These are phyloP conservation scores for Anagyrus pseudococci DNA, from an alignment of 2,888 invertebrate genomes.

Conservation along the genomic window DNA sequence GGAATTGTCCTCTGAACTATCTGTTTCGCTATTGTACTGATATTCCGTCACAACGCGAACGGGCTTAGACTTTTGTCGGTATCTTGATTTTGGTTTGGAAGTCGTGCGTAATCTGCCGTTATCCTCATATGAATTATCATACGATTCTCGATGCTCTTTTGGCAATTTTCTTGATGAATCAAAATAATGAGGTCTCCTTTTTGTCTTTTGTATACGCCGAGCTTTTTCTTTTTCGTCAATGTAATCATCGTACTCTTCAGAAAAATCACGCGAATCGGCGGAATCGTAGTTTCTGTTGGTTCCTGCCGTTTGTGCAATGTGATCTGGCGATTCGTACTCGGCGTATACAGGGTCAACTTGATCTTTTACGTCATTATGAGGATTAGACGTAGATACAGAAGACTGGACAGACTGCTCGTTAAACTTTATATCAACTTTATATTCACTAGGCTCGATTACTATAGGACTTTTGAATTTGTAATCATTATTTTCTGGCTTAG, in stretches of 20 bases:
- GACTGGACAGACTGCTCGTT: conserved; percentile 32
- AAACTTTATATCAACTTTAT: conserved; percentile 45
- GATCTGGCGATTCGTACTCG: conserved; percentile 9
- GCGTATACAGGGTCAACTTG: neutral
- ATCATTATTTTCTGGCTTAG: neutral
- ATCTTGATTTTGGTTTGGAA: conserved; percentile 43
- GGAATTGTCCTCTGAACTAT: conserved; percentile 34
- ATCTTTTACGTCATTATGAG: neutral
- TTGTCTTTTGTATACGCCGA: conserved; percentile 48
- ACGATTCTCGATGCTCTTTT: conserved; percentile 52
- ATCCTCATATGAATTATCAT: conserved; percentile 35
- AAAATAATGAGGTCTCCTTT: conserved; percentile 47
- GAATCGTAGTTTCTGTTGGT: conserved; percentile 48
- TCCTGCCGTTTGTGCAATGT: conserved; percentile 3
- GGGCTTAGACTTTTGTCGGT: conserved; percentile 44
- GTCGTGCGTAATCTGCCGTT: conserved; percentile 41
- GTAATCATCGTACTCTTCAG: conserved; percentile 52
- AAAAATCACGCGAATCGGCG: conserved; percentile 48
- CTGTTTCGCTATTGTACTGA: conserved; percentile 37
- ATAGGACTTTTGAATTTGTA: conserved; percentile 48
- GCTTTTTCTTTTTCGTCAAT: conserved; percentile 50
- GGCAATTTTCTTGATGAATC: conserved; percentile 48
- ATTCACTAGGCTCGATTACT: conserved; percentile 47
- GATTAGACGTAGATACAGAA: conserved; percentile 8
- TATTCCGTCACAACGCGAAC: conserved; percentile 48